Percentiles rank a stretch among this genome's conserved stretches.
Conservation (phyloP, 2,797 vertebrate genomes). For the Lepus oiostolus region DNA sequence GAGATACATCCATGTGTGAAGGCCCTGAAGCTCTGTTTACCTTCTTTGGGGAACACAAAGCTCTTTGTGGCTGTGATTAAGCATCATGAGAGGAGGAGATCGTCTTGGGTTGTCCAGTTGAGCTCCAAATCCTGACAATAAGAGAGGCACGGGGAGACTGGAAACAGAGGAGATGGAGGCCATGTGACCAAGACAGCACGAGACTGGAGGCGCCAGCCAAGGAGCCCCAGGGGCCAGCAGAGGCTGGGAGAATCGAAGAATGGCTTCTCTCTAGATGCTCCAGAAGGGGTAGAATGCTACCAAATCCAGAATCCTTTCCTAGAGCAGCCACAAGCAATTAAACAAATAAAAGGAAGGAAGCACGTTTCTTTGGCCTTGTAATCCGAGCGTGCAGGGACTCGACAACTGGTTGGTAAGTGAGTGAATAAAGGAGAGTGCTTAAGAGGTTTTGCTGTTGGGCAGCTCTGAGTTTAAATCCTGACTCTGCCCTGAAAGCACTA, state of each 20-base stretch:
- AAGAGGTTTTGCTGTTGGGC: background rate
- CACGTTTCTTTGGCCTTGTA: background rate
- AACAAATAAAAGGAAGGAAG: background rate
- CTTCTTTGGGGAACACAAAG: background rate
- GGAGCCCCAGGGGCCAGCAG: background rate
- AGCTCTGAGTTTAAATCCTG: background rate
- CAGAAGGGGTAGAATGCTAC: background rate
- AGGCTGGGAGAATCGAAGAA: background rate
- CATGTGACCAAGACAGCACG: background rate
- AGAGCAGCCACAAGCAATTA: background rate
- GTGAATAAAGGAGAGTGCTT: fast-evolving
- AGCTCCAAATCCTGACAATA: background rate
- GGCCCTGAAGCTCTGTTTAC: background rate
- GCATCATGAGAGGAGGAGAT: background rate
- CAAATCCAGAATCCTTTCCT: background rate
- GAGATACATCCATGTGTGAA: background rate
- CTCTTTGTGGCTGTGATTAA: background rate
- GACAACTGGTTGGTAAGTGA: background rate
- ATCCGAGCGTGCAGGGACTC: background rate
- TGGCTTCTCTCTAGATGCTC: fast-evolving
- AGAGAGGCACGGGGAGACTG: background rate
- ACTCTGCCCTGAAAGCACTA: background rate
- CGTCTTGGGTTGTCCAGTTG: background rate
- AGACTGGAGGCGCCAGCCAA: background rate
- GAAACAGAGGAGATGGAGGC: background rate